phyloP scores from a whole-genome alignment of 2,113 vertebrate genomes.

The Pollimyrus isidori region DNA sequence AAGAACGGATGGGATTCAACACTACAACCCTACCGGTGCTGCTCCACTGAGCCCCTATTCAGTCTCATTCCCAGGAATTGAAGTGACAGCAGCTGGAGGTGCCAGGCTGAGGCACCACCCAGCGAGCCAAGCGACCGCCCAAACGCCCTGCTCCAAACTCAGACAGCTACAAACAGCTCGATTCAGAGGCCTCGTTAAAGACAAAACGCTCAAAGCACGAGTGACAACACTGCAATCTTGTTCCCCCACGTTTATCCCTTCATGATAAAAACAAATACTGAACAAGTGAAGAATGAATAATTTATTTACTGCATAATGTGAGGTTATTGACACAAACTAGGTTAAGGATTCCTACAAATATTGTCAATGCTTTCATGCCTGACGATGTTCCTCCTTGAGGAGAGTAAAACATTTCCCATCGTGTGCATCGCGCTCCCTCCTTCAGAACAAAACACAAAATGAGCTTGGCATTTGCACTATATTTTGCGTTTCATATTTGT shows the following conservation, averaged over 20 bases:
- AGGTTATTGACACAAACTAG: constrained; percentile 15
- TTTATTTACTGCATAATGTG: not conserved
- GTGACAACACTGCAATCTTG: not conserved
- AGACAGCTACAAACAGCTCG: not conserved
- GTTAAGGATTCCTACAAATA: constrained; percentile 11
- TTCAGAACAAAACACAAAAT: constrained; percentile 44
- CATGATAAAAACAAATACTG: not conserved
- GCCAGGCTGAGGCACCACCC: not conserved
- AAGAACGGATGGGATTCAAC: not conserved
- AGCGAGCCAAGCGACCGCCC: not conserved
- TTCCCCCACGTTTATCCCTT: constrained; percentile 1
- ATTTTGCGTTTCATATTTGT: not conserved
- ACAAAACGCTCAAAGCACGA: not conserved
- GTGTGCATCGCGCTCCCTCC: not conserved
- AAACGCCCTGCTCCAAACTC: not conserved
- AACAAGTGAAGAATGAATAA: constrained; percentile 5
- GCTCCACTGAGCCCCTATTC: not conserved
- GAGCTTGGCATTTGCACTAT: constrained; percentile 28
- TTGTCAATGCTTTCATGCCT: not conserved
- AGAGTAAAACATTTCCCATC: not conserved
- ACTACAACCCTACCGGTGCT: not conserved
- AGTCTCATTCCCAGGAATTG: not conserved
- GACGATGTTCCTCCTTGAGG: constrained; percentile 8
- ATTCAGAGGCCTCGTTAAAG: not conserved
- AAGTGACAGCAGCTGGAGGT: not conserved